Base-by-base conservation (phyloP, 2,113 vertebrate genomes). In the Urocitellus parryii region DNA sequence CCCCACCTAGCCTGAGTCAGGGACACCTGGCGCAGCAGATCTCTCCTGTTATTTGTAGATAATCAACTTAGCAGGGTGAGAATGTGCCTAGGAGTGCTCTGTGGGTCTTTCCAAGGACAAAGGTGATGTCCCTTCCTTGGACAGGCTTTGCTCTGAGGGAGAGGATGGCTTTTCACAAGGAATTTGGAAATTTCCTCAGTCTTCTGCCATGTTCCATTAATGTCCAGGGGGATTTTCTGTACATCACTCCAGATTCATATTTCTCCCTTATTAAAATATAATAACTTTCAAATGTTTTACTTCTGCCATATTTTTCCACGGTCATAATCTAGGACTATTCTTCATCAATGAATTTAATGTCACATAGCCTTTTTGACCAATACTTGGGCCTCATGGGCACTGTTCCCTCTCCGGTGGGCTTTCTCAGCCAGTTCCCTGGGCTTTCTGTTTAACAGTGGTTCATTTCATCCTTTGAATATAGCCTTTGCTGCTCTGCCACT, bases 391-490 rank as follows among this genome's bases (percentile, higher is more conserved):
- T 51, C 17, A 11, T 0, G 4, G 6, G 4, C 37, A 10, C 32
- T 56, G 76, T 8, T n/a, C 0, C 1, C 16, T 63, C 3, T 76
- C 63, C 4, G 3, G 0, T 1, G 9, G 9, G 2, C 13, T 2
- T 25, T 39, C 29, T 14, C 2, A 11, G 18, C 13, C 3, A 11
- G 48, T 34, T 5, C 1, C 17, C 11, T 18, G 29, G 22, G 25
- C 16, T 79, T 20, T 34, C 12, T 58, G 56, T 58, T 20, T 58
- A 58, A 58, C 20, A 22, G 20, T 58, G 56, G 1, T 58, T 2
- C 56, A 58, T 20, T 58, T 58, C 56, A 58, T 58, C 7, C 56
- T 58, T 58, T 22, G 20, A 58, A 58, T 8, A 58, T 24, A 58
- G 56, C 6, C 20, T 22, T 24, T 58, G 20, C 56, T 24, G 56